Evolutionary conservation across 2,888 invertebrate species (phyloP), one percentile per base, ranked within the genome.

Genomic region (Eupithecia centaureata): DNA sequence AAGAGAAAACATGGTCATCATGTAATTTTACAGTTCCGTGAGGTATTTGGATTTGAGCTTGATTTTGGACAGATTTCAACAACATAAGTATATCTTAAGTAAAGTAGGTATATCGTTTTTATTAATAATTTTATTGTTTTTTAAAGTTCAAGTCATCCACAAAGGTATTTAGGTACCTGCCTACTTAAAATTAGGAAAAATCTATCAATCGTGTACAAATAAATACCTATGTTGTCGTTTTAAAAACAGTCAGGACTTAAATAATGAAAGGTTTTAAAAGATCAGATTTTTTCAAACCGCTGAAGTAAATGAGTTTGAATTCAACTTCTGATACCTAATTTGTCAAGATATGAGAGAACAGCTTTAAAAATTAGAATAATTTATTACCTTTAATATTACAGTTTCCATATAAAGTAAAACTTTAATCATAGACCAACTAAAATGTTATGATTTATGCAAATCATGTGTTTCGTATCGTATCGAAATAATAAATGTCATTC

Each of bases 401-500:
- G 52, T 51, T 61, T 51, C 57, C 38, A 51, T 32, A 33, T 51
- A 60, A 56, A 60, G 66, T n/a, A 28, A 62, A 51, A 52, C 47
- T 61, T 68, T 52, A 68, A 65, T 68, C 57, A 68, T 61, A 38
- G 27, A 38, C 52, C 35, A 64, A 56, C 59, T 61, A 65, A 60
- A 60, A 42, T n/a, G 27, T 22, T 54, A 33, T 65, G 62, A 70
- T 70, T 42, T 66, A 71, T 68, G 47, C 54, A 51, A 57, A 35
- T 47, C 32, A n/a, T 42, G 27, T 25, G 30, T 60, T 54, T 65
- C 33, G 1, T 22, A 25, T n/a, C 28, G 22, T 57, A 59, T 63
- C 65, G 65, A 61, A 54, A 66, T 51, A 62, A 60, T 70, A 60
- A 59, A 70, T 70, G 63, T 65, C 58, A 15, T 61, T 61, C 59